Evolutionary conservation across 1,140 invertebrate species (phyloP), one percentile per base, ranked within the genome.

Genomic region (Diprion similis): DNA sequence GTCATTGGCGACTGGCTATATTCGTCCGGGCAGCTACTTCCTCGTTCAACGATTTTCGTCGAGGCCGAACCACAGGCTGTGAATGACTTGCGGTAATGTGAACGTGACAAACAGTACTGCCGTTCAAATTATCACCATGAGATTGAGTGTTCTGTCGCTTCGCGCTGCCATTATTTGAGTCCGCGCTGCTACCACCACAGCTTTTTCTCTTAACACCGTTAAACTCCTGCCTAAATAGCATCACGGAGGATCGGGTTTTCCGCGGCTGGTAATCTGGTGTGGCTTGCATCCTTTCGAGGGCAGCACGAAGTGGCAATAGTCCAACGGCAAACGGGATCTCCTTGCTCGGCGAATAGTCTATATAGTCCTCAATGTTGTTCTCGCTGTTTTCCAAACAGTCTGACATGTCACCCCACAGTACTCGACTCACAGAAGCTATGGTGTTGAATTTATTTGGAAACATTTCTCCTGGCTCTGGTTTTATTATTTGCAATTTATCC

Each of bases 321-420:
- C 88, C 88, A 17, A 89, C 87, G 4, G 88, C 88, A 72, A 87
- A 89, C 7, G 88, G 89, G 66, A 89, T 89, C 76, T 88, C 84
- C 11, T 86, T 85, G 17, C 81, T 86, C 64, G 81, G 72, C 0
- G 85, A 85, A 71, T 82, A 83, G n/a, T 86, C 82, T 1, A 79
- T 19, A 7, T 81, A 78, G 71, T 84, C 75, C 10, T 75, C 75
- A 73, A 73, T 66, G 3, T 46, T 77, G 71, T 66, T 76, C 67
- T 81, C 80, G 72, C 47, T 71, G 69, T 83, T 81, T 45, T 86
- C 85, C 8, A 80, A 76, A 17, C 83, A 73, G 69, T 88, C 87
- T 0, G 87, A 86, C 86, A 87, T 87, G 47, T 88, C 87, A 8
- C 86, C 87, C 87, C 87, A 89, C 1, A 86, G 74, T 0, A 85